phyloP scores from a whole-genome alignment of 2,888 invertebrate genomes.

The Nomada fabriciana region DNA sequence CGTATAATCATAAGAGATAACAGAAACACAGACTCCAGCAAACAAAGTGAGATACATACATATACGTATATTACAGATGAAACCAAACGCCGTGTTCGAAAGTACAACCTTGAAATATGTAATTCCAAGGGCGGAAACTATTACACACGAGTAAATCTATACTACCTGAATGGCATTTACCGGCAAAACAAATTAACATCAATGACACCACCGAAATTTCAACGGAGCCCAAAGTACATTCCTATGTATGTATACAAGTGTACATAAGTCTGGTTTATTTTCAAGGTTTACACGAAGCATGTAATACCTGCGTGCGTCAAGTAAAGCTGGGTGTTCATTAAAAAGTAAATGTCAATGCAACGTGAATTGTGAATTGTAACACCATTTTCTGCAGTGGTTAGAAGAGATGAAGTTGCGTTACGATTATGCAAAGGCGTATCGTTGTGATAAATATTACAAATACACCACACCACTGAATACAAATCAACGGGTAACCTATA shows the following conservation, averaged over 20 bases:
- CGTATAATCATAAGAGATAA: background rate
- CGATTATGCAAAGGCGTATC: background rate
- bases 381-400: background rate
- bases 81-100: background rate
- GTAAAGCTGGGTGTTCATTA: constrained; percentile 34
- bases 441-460: background rate
- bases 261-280: background rate
- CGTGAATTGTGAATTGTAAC: background rate
- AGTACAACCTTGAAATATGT: background rate
- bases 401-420: background rate
- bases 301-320: background rate
- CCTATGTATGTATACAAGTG: too few relatives aligned
- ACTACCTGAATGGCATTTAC: background rate
- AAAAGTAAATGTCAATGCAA: background rate
- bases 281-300: background rate
- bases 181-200: background rate
- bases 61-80: too few relatives aligned
- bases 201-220: background rate
- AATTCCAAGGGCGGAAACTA: background rate
- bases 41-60: too few relatives aligned
- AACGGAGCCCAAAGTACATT: too few relatives aligned
- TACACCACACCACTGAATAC: too few relatives aligned
- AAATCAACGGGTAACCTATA: constrained; percentile 37
- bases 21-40: background rate
- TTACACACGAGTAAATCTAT: background rate